A percentile compares a stretch with the other conserved stretches of the same genome.
These are phyloP conservation scores for Dichetophora obliterata DNA, from an alignment of 2,888 invertebrate genomes.

Conservation along the genomic window DNA sequence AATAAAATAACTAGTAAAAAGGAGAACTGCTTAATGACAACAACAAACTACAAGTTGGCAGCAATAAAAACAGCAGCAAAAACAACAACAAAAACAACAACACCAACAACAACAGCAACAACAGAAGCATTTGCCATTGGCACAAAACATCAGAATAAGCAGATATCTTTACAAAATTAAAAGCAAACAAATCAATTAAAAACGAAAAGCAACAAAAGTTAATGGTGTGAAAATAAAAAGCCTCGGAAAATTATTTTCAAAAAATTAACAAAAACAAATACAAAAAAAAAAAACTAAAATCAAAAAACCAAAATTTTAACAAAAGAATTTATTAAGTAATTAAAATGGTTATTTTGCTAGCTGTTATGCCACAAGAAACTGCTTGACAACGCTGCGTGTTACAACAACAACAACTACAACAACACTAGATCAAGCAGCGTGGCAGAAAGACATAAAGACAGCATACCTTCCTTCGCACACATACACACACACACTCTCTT, in stretches of 20 bases:
- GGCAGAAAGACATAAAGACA: too few relatives aligned
- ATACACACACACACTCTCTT: slow-evolving; percentile 18
- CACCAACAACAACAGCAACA: slow-evolving; percentile 22
- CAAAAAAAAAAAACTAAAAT: slow-evolving; percentile 15
- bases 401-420: slow-evolving; percentile 30
- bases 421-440: background rate
- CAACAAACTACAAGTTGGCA: background rate
- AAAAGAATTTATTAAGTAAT: slow-evolving; percentile 7
- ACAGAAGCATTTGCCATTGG: too few relatives aligned
- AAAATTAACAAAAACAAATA: slow-evolving; percentile 31
- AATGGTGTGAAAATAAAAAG: slow-evolving; percentile 51
- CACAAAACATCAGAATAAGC: background rate
- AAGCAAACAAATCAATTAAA: slow-evolving; percentile 36
- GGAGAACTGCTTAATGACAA: background rate
- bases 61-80: too few relatives aligned
- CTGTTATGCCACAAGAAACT: too few relatives aligned
- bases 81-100: background rate
- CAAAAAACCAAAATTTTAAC: background rate
- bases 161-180: slow-evolving; percentile 37
- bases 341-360: too few relatives aligned
- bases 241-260: slow-evolving; percentile 45
- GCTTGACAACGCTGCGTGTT: too few relatives aligned
- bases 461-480: background rate
- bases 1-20: background rate
- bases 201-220: slow-evolving; percentile 38